These are phyloP conservation scores for Cisticola juncidis DNA, from an alignment of 2,113 vertebrate genomes.

Conservation along the genomic window DNA sequence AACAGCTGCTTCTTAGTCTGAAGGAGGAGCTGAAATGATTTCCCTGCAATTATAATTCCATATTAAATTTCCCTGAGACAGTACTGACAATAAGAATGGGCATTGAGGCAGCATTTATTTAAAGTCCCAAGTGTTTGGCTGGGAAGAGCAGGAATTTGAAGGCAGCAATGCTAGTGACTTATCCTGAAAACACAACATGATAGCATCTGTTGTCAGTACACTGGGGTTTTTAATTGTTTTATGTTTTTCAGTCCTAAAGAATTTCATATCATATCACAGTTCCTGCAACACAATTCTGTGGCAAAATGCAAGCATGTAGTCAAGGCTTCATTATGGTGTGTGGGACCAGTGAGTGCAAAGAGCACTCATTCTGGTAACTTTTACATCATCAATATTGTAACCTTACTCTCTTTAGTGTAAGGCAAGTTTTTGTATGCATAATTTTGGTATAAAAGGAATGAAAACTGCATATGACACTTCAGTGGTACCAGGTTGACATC, in stretches of 20 bases:
- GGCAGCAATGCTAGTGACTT: neutral
- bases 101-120: neutral
- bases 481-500: neutral
- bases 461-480: neutral
- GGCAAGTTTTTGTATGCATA: neutral
- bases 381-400: neutral
- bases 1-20: neutral
- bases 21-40: neutral
- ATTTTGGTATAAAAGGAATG: neutral
- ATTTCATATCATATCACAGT: accelerated
- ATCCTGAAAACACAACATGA: neutral
- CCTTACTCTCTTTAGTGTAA: neutral
- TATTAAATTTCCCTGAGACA: neutral
- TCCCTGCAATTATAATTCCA: neutral
- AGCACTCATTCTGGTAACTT: neutral
- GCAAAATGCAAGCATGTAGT: neutral
- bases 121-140: neutral
- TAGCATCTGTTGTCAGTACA: neutral
- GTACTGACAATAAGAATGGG: neutral
- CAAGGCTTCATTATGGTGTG: neutral
- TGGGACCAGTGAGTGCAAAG: neutral
- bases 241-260: neutral
- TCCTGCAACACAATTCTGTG: neutral
- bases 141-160: neutral
- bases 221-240: neutral